Conservation (phyloP, 2,888 invertebrate species). For the Scrobipalpa atriplicella region DNA sequence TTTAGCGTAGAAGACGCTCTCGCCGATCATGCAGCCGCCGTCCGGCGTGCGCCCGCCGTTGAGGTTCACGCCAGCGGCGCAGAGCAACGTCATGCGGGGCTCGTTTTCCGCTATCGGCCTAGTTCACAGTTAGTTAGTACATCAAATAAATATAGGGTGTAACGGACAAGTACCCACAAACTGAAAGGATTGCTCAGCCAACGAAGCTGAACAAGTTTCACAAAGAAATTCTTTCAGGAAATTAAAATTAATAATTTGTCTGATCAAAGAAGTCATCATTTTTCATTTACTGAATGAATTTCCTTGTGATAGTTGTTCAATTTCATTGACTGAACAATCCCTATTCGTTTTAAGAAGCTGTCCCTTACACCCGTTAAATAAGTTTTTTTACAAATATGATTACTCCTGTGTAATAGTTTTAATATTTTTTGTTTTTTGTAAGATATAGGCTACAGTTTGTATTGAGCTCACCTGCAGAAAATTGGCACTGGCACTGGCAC, state of each 20-base stretch:
- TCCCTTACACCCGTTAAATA: no score
- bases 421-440: no score
- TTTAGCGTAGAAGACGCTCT: conserved; percentile 93
- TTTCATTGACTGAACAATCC: no score
- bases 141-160: no score
- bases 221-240: neutral
- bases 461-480: conserved; percentile 68
- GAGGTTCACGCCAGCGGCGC: conserved; percentile 97
- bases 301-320: no score
- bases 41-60: conserved; percentile 95
- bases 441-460: conserved; percentile 98
- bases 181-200: neutral
- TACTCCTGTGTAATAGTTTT: no score
- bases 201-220: neutral
- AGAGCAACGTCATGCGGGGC: conserved; percentile 97
- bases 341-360: no score
- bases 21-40: conserved; percentile 95
- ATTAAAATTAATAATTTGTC: no score
- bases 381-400: no score
- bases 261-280: no score
- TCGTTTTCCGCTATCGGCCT: conserved; percentile 97
- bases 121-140: conserved; percentile 34
- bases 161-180: no score
- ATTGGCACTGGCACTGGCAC: conserved; percentile 83
- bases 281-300: no score